Evolutionary conservation across 2,888 invertebrate species (phyloP).

Genomic region (Salticus scenicus): DNA sequence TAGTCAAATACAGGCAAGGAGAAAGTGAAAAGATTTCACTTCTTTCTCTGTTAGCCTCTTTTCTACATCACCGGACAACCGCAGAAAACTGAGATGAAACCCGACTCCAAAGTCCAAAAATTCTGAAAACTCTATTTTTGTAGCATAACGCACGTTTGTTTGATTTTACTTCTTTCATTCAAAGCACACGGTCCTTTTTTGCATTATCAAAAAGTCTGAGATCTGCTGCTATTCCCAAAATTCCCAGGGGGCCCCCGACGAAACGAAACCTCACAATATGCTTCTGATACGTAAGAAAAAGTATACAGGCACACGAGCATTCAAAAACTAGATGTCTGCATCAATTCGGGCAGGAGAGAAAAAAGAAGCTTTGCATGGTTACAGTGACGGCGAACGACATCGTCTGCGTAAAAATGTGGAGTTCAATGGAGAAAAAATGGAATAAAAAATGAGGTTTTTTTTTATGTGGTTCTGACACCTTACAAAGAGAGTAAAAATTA

Average conservation of each 20-base stretch:
- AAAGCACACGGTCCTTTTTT: constrained; percentile 19
- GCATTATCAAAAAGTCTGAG: constrained; percentile 23
- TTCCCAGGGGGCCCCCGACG: constrained; percentile 41
- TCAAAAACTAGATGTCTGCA: constrained; percentile 35
- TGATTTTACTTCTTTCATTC: constrained; percentile 42
- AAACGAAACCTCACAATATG: constrained; percentile 37
- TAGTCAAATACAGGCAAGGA: constrained; percentile 12
- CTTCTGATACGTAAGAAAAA: constrained; percentile 31
- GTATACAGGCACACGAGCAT: constrained; percentile 36
- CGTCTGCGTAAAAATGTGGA: constrained; percentile 49
- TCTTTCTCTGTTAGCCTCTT: background rate
- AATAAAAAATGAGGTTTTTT: constrained; percentile 67
- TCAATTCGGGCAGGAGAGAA: constrained; percentile 36
- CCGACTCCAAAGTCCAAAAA: constrained; percentile 32
- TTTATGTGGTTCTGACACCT: constrained; percentile 67
- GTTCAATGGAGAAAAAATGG: constrained; percentile 63
- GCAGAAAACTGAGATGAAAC: constrained; percentile 14
- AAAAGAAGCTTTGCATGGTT: constrained; percentile 27
- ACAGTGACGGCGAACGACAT: constrained; percentile 52
- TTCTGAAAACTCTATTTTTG: constrained; percentile 51
- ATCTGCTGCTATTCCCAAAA: constrained; percentile 15
- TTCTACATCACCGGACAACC: background rate
- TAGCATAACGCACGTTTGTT: constrained; percentile 57
- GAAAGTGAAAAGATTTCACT: constrained; percentile 4
- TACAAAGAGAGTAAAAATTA: constrained; percentile 64